These are phyloP conservation scores for Drosophila rubida DNA, from an alignment of 2,888 invertebrate species.

Conservation along the genomic window DNA sequence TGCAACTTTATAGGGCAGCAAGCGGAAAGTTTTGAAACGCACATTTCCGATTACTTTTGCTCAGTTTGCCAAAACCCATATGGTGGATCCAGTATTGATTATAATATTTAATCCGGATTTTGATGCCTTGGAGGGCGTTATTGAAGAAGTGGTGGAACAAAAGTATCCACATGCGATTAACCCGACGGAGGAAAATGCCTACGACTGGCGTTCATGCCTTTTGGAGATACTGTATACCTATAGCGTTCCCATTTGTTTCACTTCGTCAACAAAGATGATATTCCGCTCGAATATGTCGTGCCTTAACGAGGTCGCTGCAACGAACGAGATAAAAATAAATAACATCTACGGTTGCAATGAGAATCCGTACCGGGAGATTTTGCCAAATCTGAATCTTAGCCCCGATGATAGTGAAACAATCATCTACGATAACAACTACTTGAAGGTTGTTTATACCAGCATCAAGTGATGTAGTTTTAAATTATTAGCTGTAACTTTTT, in stretches of 20 bases:
- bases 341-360: conserved; percentile 53
- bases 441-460: conserved; percentile 66
- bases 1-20: neutral
- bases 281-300: conserved; percentile 68
- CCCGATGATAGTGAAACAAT: conserved; percentile 63
- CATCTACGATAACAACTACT: conserved; percentile 77
- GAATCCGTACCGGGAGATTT: conserved; percentile 77
- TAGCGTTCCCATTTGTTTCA: conserved; percentile 76
- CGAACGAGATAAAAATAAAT: conserved; percentile 44
- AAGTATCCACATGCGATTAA: conserved; percentile 9
- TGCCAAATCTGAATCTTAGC: conserved; percentile 70
- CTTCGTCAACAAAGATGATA: conserved; percentile 72
- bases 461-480: neutral
- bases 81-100: conserved; percentile 65
- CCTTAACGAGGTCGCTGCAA: conserved; percentile 36
- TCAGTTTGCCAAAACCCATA: conserved; percentile 41
- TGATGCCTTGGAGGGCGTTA: conserved; percentile 37
- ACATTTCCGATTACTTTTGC: conserved; percentile 45
- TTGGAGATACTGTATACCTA: conserved; percentile 56
- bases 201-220: conserved; percentile 70
- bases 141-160: neutral
- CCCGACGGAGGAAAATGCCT: neutral
- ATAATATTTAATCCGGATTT: conserved; percentile 80
- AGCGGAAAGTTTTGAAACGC: conserved; percentile 28
- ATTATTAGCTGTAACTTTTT: neutral